A percentile compares a stretch with the other conserved stretches of the same genome.
These are phyloP conservation scores for Hirtodrosophila cameraria DNA, from an alignment of 2,888 invertebrate genomes.

Conservation along the genomic window DNA sequence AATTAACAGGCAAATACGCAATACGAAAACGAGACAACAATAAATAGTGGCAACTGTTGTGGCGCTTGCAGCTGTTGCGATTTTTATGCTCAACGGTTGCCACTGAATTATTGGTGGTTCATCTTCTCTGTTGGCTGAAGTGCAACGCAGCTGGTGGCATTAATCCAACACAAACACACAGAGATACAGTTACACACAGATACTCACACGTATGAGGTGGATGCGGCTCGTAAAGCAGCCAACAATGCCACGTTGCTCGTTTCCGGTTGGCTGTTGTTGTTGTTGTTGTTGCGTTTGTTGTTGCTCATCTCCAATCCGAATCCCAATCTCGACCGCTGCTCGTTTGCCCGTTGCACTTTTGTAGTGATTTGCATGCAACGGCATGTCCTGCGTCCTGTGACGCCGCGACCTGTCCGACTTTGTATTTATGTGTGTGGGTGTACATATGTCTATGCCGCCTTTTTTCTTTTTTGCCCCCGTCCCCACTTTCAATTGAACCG, in stretches of 20 bases:
- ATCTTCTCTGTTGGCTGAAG: constrained; percentile 38
- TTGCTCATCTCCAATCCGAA: constrained; percentile 41
- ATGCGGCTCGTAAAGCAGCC: constrained; percentile 69
- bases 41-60: constrained; percentile 55
- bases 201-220: constrained; percentile 19
- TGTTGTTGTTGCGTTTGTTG: constrained; percentile 41
- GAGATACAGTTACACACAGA: constrained; percentile 1
- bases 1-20: constrained; percentile 77
- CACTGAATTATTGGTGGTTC: constrained; percentile 78
- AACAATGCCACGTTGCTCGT: constrained; percentile 47
- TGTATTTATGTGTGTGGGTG: background rate
- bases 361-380: constrained; percentile 72
- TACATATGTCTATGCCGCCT: background rate
- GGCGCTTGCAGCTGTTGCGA: constrained; percentile 69
- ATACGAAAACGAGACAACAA: constrained; percentile 65
- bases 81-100: constrained; percentile 66
- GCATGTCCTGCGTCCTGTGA: constrained; percentile 56
- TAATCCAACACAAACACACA: constrained; percentile 56
- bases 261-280: too few relatives aligned
- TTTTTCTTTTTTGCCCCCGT: constrained; percentile 17
- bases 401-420: constrained; percentile 1
- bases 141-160: constrained; percentile 65
- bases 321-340: constrained; percentile 26
- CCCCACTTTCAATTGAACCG: constrained; percentile 70
- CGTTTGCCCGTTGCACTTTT: constrained; percentile 53